Evolutionary conservation across 2,113 vertebrate species (phyloP).

Genomic region (Oostethus manadensis): DNA sequence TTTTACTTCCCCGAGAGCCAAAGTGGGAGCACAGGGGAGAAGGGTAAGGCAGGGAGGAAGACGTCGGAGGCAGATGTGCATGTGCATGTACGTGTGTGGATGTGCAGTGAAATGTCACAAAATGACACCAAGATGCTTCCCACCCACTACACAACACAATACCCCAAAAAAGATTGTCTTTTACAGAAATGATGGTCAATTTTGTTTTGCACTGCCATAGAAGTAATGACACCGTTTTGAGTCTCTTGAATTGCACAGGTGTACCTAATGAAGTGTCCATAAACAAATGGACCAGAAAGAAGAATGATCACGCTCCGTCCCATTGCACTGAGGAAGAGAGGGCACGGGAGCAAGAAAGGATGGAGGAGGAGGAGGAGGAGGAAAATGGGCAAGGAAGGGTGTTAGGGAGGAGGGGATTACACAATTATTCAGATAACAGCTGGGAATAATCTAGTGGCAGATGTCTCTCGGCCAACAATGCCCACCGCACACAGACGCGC

Average conservation of each 20-base stretch:
- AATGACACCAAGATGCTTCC: conserved; percentile 28
- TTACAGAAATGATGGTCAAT: too few relatives aligned
- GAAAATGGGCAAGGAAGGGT: conserved; percentile 7
- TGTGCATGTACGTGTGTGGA: not conserved
- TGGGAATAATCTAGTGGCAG: conserved; percentile 79
- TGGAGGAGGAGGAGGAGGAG: conserved; percentile 31
- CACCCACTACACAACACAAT: conserved; percentile 6
- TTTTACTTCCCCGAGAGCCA: conserved; percentile 65
- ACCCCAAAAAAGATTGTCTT: too few relatives aligned
- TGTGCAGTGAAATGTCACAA: conserved; percentile 58
- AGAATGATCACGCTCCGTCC: conserved; percentile 43
- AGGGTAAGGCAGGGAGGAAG: conserved; percentile 13
- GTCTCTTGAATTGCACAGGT: not conserved
- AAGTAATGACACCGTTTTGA: not conserved
- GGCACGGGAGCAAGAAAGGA: conserved; percentile 41
- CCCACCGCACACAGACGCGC: conserved; percentile 57
- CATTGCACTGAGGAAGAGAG: conserved; percentile 32
- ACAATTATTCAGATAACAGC: conserved; percentile 81
- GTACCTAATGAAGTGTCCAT: conserved; percentile 3
- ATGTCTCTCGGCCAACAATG: conserved; percentile 79
- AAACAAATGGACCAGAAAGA: conserved; percentile 24
- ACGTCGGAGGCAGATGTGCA: conserved; percentile 10
- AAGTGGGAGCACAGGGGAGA: conserved; percentile 1
- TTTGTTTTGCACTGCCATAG: too few relatives aligned
- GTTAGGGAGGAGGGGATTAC: conserved; percentile 54